A percentile compares a stretch with the other conserved stretches of the same genome.
These are phyloP conservation scores for Typhlichthys subterraneus DNA, from an alignment of 2,797 vertebrate species.

Conservation along the genomic window DNA sequence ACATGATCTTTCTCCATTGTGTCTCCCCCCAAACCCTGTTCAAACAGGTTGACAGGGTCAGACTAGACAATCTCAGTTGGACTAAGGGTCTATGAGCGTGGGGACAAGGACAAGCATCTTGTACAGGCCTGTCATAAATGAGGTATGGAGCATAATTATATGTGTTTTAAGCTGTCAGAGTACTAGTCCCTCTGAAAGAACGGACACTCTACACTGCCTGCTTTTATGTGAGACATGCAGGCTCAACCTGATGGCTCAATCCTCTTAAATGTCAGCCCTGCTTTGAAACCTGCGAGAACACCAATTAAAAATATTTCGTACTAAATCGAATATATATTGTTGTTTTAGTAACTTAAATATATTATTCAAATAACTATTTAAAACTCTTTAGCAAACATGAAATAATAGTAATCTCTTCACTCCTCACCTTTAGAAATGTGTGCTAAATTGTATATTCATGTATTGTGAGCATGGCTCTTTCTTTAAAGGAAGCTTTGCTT, in stretches of 20 bases:
- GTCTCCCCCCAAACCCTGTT: neutral
- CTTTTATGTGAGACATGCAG: too few species aligned
- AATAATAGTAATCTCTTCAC: neutral
- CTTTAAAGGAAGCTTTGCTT: slow-evolving; percentile 15
- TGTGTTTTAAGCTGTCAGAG: slow-evolving; percentile 6
- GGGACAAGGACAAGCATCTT: neutral
- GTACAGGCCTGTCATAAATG: slow-evolving; percentile 5
- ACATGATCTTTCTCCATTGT: neutral
- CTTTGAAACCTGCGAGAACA: too few species aligned
- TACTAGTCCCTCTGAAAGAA: slow-evolving; percentile 32
- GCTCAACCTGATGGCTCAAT: too few species aligned
- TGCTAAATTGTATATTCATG: slow-evolving; percentile 7
- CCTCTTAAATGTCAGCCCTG: too few species aligned
- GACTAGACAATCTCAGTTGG: slow-evolving; percentile 14
- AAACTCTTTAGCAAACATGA: too few species aligned
- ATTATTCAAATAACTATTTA: too few species aligned
- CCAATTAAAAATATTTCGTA: too few species aligned
- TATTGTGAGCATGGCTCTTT: slow-evolving; percentile 11
- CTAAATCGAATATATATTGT: too few species aligned
- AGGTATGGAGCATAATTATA: slow-evolving; percentile 5
- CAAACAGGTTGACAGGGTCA: slow-evolving; percentile 4
- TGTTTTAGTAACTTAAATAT: too few species aligned
- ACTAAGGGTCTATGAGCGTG: neutral
- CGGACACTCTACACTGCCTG: slow-evolving; percentile 11
- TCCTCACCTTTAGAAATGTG: slow-evolving; percentile 4